Conservation (phyloP, 1,140 invertebrate genomes). For the Drosophila chauvacae region DNA sequence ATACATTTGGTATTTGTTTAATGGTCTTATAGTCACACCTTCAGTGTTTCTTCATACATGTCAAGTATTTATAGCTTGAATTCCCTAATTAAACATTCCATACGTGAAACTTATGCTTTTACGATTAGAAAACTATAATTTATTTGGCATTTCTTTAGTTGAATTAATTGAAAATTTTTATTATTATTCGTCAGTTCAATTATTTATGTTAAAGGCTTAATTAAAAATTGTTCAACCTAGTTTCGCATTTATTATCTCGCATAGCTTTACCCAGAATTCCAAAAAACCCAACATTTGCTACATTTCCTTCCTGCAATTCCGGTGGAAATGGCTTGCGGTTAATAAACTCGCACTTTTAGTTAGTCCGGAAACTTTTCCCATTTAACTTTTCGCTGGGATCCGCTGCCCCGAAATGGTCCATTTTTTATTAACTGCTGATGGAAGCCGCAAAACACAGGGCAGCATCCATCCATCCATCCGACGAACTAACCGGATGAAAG, state of each 20-base stretch:
- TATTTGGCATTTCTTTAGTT: not conserved
- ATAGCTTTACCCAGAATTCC: not conserved
- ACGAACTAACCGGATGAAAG: constrained; percentile 30
- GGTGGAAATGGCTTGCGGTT: constrained; percentile 58
- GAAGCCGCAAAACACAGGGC: constrained; percentile 26
- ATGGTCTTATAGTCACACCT: constrained; percentile 33
- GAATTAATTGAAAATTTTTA: not conserved
- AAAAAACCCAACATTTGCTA: not conserved
- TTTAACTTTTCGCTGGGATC: constrained; percentile 66
- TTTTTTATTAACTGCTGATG: constrained; percentile 75
- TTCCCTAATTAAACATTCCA: constrained; percentile 17
- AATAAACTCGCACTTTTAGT: constrained; percentile 72
- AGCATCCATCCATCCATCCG: constrained; percentile 7
- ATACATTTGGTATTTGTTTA: constrained; percentile 26
- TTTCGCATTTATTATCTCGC: not conserved
- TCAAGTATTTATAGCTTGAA: constrained; percentile 11
- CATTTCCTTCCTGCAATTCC: constrained; percentile 13
- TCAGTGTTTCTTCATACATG: constrained; percentile 9
- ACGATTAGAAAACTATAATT: constrained; percentile 12
- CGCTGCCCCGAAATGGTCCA: constrained; percentile 34
- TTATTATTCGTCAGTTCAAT: not conserved
- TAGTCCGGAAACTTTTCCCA: constrained; percentile 68
- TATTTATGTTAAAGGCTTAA: not conserved
- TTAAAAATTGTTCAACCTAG: not conserved
- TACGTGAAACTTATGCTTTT: not conserved